Evolutionary conservation across 2,113 vertebrate species (phyloP).

Genomic region (Mesoclemmys tuberculata): DNA sequence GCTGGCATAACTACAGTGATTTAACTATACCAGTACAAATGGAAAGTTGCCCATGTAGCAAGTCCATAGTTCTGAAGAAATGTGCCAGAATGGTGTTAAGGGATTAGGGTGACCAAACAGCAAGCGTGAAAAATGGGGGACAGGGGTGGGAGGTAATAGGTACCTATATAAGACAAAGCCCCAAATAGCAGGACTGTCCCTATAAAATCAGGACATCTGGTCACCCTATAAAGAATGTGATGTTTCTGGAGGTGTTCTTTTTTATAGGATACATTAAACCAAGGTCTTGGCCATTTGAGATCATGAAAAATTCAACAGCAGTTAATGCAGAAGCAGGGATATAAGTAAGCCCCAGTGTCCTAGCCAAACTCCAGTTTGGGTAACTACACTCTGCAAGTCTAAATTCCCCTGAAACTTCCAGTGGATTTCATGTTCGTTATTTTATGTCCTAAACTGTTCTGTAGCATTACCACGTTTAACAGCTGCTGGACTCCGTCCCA

Average conservation of each 20-base stretch:
- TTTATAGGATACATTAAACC: neutral
- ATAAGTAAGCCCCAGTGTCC: neutral
- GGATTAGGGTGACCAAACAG: neutral
- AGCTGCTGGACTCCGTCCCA: accelerated
- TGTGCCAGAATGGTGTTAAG: neutral
- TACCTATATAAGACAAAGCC: neutral
- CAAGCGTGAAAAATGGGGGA: neutral
- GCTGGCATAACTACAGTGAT: neutral
- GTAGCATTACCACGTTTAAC: neutral
- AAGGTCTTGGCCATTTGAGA: neutral
- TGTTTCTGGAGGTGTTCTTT: neutral
- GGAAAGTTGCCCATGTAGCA: neutral
- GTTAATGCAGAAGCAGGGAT: neutral
- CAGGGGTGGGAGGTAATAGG: neutral
- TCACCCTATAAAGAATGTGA: neutral
- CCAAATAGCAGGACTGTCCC: neutral
- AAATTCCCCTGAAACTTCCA: neutral
- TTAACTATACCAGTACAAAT: neutral
- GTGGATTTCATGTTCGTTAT: neutral
- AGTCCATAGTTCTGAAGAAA: neutral
- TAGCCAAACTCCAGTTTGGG: neutral
- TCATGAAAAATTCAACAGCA: neutral
- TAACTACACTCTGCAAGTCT: neutral
- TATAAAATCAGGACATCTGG: neutral
- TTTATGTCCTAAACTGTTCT: neutral